Percentiles rank a stretch among this genome's conserved stretches.
phyloP scores from a whole-genome alignment of 2,797 vertebrate species.

The Hippocampus kuda region DNA sequence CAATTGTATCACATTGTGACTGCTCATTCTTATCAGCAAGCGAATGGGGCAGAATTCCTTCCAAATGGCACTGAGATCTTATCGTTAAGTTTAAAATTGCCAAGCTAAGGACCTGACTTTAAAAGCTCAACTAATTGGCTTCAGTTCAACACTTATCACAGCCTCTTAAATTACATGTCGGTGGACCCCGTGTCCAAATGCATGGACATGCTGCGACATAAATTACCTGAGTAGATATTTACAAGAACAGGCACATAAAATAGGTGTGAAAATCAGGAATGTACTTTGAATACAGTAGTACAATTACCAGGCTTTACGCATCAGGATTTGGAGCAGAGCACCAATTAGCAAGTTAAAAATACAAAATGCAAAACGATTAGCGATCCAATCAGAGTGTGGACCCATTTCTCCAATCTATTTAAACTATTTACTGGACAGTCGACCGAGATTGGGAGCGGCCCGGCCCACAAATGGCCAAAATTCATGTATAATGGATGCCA shows the following conservation, averaged over 20 bases:
- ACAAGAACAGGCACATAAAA: neutral
- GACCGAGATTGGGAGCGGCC: too few relatives aligned
- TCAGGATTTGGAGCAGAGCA: too few relatives aligned
- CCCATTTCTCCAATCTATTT: too few relatives aligned
- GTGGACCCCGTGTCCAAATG: neutral
- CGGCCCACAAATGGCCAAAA: too few relatives aligned
- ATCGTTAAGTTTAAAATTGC: slow-evolving; percentile 44
- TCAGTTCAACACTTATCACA: slow-evolving; percentile 40
- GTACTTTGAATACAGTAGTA: neutral
- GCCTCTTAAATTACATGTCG: neutral
- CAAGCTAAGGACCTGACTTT: slow-evolving; percentile 28
- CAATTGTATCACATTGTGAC: slow-evolving; percentile 19
- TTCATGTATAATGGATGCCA: too few relatives aligned
- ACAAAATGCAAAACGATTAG: too few relatives aligned
- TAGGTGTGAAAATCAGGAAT: neutral
- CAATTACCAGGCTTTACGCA: neutral
- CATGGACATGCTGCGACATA: neutral
- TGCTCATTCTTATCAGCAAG: slow-evolving; percentile 31
- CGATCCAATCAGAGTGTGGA: too few relatives aligned
- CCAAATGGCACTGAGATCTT: slow-evolving; percentile 34
- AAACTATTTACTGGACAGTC: too few relatives aligned
- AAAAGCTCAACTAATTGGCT: slow-evolving; percentile 41
- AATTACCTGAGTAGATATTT: neutral
- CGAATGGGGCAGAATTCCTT: slow-evolving; percentile 37
- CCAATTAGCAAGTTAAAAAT: too few relatives aligned